A percentile compares a stretch with the other conserved stretches of the same genome.
These are phyloP conservation scores for Brachionus koreanus DNA, from an alignment of 1,140 invertebrate genomes.

Conservation along the genomic window DNA sequence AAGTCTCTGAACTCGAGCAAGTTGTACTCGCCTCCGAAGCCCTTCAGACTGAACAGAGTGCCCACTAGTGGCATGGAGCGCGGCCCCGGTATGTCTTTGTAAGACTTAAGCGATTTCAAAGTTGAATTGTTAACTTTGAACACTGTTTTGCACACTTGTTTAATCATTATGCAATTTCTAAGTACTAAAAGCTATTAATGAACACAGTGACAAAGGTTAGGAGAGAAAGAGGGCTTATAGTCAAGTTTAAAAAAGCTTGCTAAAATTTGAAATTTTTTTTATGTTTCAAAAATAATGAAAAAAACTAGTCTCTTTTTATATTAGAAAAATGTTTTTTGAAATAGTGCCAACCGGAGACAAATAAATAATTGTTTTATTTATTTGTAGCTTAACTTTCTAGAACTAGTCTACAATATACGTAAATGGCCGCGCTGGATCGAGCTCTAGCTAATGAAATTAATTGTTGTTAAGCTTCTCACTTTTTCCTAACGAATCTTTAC, in stretches of 20 bases:
- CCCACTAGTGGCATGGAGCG: neutral
- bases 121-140: neutral
- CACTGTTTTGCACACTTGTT: neutral
- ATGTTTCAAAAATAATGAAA: neutral
- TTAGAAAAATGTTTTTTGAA: neutral
- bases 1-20: conserved; percentile 34
- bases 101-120: neutral
- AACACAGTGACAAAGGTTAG: neutral
- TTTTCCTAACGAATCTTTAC: neutral
- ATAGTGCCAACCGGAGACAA: conserved; percentile 12
- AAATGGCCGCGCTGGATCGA: conserved; percentile 5
- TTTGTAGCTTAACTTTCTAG: conserved; percentile 18
- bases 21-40: conserved; percentile 37
- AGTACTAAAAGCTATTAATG: neutral
- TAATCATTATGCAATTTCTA: neutral
- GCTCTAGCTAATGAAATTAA: neutral
- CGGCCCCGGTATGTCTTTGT: conserved; percentile 24
- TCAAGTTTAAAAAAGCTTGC: neutral
- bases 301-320: neutral
- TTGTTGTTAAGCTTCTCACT: neutral
- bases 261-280: conserved; percentile 1
- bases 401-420: conserved; percentile 22
- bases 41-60: neutral
- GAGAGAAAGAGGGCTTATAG: neutral
- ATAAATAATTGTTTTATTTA: neutral